Conservation (phyloP, 1,140 invertebrate genomes). For the Xylocopa sonorina region DNA sequence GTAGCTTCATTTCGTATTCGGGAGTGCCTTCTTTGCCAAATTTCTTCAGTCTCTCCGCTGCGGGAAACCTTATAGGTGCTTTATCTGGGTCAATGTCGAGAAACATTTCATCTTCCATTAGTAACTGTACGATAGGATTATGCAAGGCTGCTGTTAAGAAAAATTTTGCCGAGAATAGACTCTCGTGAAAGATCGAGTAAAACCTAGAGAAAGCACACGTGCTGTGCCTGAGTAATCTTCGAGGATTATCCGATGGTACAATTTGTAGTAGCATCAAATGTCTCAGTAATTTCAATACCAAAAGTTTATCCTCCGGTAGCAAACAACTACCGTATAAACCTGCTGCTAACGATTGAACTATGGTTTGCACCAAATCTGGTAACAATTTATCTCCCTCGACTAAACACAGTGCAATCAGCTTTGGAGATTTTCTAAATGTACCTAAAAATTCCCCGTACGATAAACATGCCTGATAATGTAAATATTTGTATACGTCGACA, state of each 20-base stretch:
- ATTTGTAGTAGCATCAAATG: constrained; percentile 93
- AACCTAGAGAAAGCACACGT: constrained; percentile 94
- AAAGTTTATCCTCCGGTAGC: constrained; percentile 90
- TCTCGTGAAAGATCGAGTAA: constrained; percentile 95
- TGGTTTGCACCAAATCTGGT: constrained; percentile 85
- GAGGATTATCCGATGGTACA: constrained; percentile 90
- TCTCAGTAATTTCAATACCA: constrained; percentile 89
- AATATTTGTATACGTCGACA: constrained; percentile 92
- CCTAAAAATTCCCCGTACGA: constrained; percentile 91
- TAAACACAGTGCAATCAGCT: constrained; percentile 90
- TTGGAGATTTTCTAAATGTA: constrained; percentile 89
- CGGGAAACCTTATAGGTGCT: constrained; percentile 87
- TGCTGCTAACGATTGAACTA: constrained; percentile 88
- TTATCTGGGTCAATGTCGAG: constrained; percentile 96
- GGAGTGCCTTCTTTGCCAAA: constrained; percentile 90
- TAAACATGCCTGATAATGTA: constrained; percentile 90
- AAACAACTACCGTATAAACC: constrained; percentile 93
- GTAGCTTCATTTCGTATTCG: constrained; percentile 88
- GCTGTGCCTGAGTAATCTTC: constrained; percentile 91
- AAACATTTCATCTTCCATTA: constrained; percentile 96
- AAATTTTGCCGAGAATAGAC: constrained; percentile 94
- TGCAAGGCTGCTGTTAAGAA: constrained; percentile 96
- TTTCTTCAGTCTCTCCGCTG: constrained; percentile 87
- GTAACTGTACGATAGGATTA: constrained; percentile 94
- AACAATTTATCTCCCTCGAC: constrained; percentile 88